Evolutionary conservation across 2,113 vertebrate genomes (phyloP), one percentile per base, ranked within the genome.

Genomic region (Leucoraja erinaceus): DNA sequence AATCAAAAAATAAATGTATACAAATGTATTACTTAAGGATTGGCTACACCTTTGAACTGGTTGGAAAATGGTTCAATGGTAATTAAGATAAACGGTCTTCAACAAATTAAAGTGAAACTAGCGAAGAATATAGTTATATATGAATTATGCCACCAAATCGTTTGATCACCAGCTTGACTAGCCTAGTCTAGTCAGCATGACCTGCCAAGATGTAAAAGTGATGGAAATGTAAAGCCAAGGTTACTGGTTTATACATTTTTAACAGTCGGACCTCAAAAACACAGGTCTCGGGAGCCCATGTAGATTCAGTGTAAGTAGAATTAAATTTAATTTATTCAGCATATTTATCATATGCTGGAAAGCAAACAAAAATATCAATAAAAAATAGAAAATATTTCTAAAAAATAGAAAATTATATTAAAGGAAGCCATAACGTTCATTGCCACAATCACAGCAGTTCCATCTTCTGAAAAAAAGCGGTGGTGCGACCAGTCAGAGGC

Each of bases 371-470:
- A 31, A 86, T 14, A 63, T 0, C 4, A n/a, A 88, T n/a, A n/a
- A 66, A 63, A 61, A n/a, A 0, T n/a, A 59, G 81, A 54, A 88
- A 88, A 31, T 31, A n/a, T n/a, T n/a, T n/a, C n/a, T n/a, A n/a
- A 66, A 63, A 61, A n/a, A 0, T n/a, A 59, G 81, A 54, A 88
- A 88, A 31, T 31, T 66, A 63, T 66, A 86, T 86, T 31, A 66
- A 88, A 63, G 14, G 12, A 88, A 88, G 83, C 83, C 31, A 11
- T 88, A 88, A 88, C 59, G 31, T 88, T 18, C 83, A 88, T 31
- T 88, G 83, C 28, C 16, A 31, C 83, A 31, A 88, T 88, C 83
- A 88, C 83, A 88, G 83, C 83, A 14, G 83, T 88, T 10, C 12
- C 14, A 63, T 88, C 63, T 88, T 88, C 83, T 63, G 59, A n/a